Conservation (phyloP, 1,140 invertebrate genomes). For the Laodelphax striatellus region DNA sequence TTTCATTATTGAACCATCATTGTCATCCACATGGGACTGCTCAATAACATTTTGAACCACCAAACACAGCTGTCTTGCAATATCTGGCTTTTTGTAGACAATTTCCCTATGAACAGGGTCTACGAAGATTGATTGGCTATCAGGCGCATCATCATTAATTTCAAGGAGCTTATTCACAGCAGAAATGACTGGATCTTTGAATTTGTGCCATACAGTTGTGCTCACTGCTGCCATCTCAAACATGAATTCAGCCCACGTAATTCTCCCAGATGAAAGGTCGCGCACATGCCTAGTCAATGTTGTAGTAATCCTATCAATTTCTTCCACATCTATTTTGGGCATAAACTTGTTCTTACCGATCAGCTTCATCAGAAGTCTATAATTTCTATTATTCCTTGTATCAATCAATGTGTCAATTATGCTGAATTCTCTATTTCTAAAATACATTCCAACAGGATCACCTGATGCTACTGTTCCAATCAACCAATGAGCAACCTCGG, state of each 20-base stretch:
- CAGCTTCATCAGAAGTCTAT: neutral
- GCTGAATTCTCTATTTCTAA: conserved; percentile 1
- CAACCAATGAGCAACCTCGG: conserved; percentile 4
- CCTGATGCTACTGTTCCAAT: conserved; percentile 5
- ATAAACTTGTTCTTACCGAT: neutral
- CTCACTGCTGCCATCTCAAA: neutral
- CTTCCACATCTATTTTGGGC: conserved; percentile 3
- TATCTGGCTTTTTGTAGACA: neutral
- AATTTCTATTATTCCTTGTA: neutral
- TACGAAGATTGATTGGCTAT: neutral
- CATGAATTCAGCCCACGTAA: conserved; percentile 3
- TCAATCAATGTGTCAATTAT: conserved; percentile 3
- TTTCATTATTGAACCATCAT: neutral
- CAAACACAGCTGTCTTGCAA: conserved; percentile 3
- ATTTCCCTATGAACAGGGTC: neutral
- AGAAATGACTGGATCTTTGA: neutral
- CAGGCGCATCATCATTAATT: neutral
- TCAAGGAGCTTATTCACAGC: conserved; percentile 4
- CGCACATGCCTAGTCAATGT: neutral
- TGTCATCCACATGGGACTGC: neutral
- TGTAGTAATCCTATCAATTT: neutral
- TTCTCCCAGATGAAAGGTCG: neutral
- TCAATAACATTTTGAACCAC: neutral
- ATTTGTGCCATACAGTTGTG: conserved; percentile 5
- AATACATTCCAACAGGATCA: neutral